These are phyloP conservation scores for Lycodopsis pacificus DNA, from an alignment of 2,797 vertebrate genomes.

Conservation along the genomic window DNA sequence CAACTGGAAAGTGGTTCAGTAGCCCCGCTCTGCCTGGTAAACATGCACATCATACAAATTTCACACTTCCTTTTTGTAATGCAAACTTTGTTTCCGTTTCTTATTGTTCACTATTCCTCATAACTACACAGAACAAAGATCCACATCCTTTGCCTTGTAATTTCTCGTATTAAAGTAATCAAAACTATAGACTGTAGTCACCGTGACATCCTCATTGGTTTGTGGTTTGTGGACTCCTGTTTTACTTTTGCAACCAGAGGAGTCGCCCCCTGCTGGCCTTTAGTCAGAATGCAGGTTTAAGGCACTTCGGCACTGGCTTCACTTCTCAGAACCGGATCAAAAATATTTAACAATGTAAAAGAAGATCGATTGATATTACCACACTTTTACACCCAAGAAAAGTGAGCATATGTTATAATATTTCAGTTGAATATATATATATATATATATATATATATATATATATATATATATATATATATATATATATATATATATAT, in stretches of 20 bases:
- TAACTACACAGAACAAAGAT: neutral
- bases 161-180: neutral
- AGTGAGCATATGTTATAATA: neutral
- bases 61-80: neutral
- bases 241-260: too few species aligned
- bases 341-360: neutral
- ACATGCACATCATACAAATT: neutral
- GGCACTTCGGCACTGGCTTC: too few species aligned
- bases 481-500: neutral
- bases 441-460: neutral
- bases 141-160: neutral
- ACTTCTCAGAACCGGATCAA: too few species aligned
- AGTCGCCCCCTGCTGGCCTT: too few species aligned
- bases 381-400: neutral
- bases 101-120: neutral
- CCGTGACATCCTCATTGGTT: too few species aligned
- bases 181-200: neutral
- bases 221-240: too few species aligned
- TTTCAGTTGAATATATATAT: neutral
- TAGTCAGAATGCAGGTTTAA: too few species aligned
- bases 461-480: neutral
- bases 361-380: neutral
- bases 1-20: neutral
- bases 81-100: neutral
- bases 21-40: neutral